Evolutionary conservation across 2,888 invertebrate genomes (phyloP), one percentile per base, ranked within the genome.

Genomic region (Catonia carolina): DNA sequence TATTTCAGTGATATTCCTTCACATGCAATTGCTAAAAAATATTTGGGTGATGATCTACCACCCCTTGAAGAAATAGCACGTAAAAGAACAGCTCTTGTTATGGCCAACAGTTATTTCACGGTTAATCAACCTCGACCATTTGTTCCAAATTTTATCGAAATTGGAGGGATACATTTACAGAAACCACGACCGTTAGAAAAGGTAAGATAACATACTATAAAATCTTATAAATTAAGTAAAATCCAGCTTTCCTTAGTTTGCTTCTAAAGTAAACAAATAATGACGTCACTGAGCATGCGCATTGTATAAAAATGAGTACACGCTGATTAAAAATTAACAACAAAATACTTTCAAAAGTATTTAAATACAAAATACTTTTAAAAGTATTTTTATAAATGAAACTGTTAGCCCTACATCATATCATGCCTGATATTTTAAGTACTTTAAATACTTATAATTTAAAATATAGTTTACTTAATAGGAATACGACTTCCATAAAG

Each of bases 81-180:
- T 10, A 17, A 14, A 14, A 73, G 77, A 59, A 70, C 70, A 2
- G 73, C 77, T 0, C 54, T 79, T 58, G 67, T 77, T 22, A 65
- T 80, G 22, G 64, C 76, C 0, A 79, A 79, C 64, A 70, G 73
- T 7, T 80, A 81, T 64, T 75, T 73, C 42, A 77, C 76, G 66
- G 73, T 76, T 56, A 75, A 75, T 48, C 61, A 69, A 5, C 72
- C 78, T 1, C 68, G 71, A 6, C 79, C 80, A 0, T 71, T 75
- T 20, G 71, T 78, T 2, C 81, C 81, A 0, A 79, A 78, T 65
- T 71, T 79, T 58, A 70, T 80, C 1, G 78, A 80, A 64, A 73
- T 82, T 49, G 81, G 80, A 15, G 81, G 81, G 22, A 67, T 75
- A 48, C 81, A 82, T 69, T 14, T 61, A 14, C 60, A 50, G 36